Evolutionary conservation across 2,797 vertebrate genomes (phyloP).

Genomic region (Smutsia gigantea): DNA sequence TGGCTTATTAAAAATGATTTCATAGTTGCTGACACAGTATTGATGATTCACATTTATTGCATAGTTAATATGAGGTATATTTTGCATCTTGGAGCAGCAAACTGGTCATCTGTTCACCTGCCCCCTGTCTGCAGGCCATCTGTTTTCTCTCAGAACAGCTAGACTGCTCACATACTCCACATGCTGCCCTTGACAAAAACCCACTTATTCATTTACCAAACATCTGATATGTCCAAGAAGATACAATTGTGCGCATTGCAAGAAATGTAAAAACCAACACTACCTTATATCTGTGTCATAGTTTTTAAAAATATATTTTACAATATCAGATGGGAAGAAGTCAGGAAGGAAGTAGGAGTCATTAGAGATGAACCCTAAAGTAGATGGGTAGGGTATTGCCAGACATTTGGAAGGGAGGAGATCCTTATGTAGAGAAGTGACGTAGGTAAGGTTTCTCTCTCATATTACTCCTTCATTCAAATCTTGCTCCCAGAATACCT

Average conservation of each 20-base stretch:
- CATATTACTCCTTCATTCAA: background rate
- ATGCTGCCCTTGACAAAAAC: conserved; percentile 41
- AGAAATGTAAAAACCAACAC: conserved; percentile 12
- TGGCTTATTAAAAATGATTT: conserved; percentile 37
- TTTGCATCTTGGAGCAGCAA: background rate
- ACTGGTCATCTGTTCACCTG: conserved; percentile 36
- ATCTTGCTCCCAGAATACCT: background rate
- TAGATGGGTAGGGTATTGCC: background rate
- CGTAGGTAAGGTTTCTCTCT: background rate
- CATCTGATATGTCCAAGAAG: background rate
- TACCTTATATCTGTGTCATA: background rate
- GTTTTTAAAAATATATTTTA: background rate
- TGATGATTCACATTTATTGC: background rate
- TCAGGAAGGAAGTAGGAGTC: background rate
- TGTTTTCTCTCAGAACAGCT: conserved; percentile 41
- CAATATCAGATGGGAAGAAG: background rate
- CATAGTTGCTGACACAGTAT: conserved; percentile 9
- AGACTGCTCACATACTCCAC: background rate
- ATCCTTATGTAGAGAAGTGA: background rate
- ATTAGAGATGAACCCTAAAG: background rate
- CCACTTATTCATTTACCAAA: conserved; percentile 26
- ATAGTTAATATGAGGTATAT: background rate
- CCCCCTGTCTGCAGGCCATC: background rate
- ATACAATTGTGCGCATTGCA: background rate
- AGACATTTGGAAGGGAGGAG: background rate